These are phyloP conservation scores for Phasianus colchicus DNA, from an alignment of 2,113 vertebrate species.

Conservation along the genomic window DNA sequence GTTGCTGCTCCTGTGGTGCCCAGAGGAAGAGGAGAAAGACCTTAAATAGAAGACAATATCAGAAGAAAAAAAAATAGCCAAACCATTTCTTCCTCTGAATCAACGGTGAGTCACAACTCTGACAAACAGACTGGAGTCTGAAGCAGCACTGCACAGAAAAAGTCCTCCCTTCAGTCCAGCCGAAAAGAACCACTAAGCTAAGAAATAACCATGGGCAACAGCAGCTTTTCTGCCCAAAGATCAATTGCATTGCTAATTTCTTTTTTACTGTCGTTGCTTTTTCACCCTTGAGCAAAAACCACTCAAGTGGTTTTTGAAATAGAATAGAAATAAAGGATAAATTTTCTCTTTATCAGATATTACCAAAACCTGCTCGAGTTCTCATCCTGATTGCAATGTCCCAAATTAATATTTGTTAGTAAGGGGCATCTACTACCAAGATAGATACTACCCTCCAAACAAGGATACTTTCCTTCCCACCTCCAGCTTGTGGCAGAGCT, in stretches of 20 bases:
- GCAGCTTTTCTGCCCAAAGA: neutral
- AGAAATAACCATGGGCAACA: neutral
- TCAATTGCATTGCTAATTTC: neutral
- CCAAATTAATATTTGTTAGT: neutral
- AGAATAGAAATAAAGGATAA: neutral
- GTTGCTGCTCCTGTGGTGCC: neutral
- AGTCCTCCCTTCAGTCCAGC: neutral
- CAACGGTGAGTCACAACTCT: neutral
- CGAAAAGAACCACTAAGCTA: neutral
- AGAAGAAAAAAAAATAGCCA: neutral
- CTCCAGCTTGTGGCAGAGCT: neutral
- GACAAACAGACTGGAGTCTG: neutral
- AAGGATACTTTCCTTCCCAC: neutral
- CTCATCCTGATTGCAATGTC: neutral
- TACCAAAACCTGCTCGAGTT: neutral
- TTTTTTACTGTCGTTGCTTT: neutral
- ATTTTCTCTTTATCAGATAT: neutral
- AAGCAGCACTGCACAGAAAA: neutral
- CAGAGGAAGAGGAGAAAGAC: neutral
- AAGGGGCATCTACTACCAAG: neutral
- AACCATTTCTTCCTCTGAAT: neutral
- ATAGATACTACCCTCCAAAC: neutral
- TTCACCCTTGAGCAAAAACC: neutral
- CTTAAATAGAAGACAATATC: neutral
- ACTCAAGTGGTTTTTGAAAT: too few species aligned